Conservation (phyloP, 1,140 invertebrate genomes). For the Coenobita brevimanus region DNA sequence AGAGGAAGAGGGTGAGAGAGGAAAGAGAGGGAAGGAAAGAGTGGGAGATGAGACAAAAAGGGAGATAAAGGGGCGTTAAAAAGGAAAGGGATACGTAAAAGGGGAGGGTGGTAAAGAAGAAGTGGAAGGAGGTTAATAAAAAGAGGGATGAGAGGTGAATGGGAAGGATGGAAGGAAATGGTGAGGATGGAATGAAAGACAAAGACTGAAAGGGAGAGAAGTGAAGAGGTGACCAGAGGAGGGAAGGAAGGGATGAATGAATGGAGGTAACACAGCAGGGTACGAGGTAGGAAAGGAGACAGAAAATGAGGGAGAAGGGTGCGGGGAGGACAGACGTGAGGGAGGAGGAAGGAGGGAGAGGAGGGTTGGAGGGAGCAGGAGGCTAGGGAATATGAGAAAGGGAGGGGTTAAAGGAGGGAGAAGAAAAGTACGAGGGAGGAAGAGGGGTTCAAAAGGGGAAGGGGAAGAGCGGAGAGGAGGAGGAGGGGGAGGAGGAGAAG, state of each 20-base stretch:
- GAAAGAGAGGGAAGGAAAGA: background rate
- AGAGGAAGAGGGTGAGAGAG: background rate
- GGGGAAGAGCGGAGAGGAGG: slow-evolving; percentile 15
- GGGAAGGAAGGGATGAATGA: background rate
- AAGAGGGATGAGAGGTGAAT: background rate
- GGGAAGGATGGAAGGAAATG: background rate
- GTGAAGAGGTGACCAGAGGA: background rate
- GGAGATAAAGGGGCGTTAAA: background rate
- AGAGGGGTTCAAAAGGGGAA: background rate
- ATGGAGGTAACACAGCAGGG: background rate
- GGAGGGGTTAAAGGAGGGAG: background rate
- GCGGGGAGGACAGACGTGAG: background rate
- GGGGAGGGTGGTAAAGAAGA: background rate
- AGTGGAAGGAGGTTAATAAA: background rate
- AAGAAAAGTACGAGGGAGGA: background rate
- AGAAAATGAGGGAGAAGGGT: background rate
- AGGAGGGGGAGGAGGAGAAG: background rate
- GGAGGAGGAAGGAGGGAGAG: background rate
- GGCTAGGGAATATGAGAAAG: background rate
- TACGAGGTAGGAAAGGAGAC: background rate
- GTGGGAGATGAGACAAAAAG: background rate
- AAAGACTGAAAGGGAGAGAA: background rate
- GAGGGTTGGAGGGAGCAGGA: background rate
- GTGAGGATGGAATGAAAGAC: background rate
- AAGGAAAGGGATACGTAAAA: background rate